A percentile compares a stretch with the other conserved stretches of the same genome.
Conservation (phyloP, 2,797 vertebrate genomes). For the Apogon hyalosoma region DNA sequence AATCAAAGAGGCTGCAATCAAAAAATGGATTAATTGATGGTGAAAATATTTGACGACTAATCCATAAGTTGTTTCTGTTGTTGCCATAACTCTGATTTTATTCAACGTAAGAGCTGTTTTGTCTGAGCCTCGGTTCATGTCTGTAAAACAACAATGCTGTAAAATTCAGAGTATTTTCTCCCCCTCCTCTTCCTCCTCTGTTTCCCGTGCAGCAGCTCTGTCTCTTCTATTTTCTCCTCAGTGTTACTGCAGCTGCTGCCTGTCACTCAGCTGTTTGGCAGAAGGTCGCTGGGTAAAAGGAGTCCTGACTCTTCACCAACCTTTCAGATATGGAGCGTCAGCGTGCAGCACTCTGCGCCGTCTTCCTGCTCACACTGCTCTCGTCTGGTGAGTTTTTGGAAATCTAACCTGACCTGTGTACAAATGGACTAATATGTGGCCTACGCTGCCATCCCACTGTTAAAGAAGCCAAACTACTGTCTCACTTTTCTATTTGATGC, state of each 20-base stretch:
- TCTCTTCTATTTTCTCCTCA: conserved; percentile 71
- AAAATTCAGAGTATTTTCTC: background rate
- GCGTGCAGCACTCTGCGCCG: background rate
- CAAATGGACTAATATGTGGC: too few species aligned
- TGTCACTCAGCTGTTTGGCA: conserved; percentile 55
- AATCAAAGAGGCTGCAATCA: too few species aligned
- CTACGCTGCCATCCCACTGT: too few species aligned
- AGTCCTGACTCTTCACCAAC: background rate
- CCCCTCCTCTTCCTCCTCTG: background rate
- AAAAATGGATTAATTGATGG: too few species aligned
- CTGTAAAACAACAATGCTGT: background rate
- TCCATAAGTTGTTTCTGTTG: too few species aligned
- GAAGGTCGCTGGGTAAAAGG: conserved; percentile 36
- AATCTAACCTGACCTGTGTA: too few species aligned
- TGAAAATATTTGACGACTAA: too few species aligned
- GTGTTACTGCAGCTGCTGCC: conserved; percentile 77
- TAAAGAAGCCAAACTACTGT: too few species aligned
- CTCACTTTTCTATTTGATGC: too few species aligned
- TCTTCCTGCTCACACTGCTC: conserved; percentile 61
- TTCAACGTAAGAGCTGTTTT: too few species aligned
- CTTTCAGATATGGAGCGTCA: conserved; percentile 60
- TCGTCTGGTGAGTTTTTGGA: conserved; percentile 53
- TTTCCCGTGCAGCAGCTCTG: conserved; percentile 13
- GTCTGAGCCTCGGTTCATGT: too few species aligned
- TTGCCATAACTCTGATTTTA: too few species aligned